Conservation (phyloP, 2,888 invertebrate genomes). For the Drosophila cognata region DNA sequence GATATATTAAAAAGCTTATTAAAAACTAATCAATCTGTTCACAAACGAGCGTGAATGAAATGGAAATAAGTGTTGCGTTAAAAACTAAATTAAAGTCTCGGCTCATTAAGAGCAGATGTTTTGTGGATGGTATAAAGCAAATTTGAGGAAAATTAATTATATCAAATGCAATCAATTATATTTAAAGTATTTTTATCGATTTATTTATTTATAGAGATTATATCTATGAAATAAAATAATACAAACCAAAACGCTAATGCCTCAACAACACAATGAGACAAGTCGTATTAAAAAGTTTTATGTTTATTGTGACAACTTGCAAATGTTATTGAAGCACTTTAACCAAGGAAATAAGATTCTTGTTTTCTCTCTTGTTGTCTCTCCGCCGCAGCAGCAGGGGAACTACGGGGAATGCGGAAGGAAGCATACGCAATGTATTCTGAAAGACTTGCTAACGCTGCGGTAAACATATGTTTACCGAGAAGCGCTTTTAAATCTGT, state of each 20-base stretch:
- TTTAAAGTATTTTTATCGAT: neutral
- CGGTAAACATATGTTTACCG: neutral
- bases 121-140: neutral
- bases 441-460: constrained; percentile 18
- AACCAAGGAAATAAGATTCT: neutral
- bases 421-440: neutral
- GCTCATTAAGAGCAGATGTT: neutral
- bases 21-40: constrained; percentile 54
- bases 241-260: neutral
- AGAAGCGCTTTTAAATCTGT: neutral
- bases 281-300: neutral
- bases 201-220: neutral
- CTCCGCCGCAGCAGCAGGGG: neutral
- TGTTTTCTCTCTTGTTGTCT: too few relatives aligned
- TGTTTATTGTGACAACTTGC: neutral
- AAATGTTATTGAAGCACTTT: neutral
- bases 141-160: neutral
- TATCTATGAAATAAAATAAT: neutral
- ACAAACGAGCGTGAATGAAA: constrained; percentile 34
- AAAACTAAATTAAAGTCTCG: constrained; percentile 2
- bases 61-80: constrained; percentile 3
- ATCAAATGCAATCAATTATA: neutral
- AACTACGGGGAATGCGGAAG: neutral
- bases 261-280: neutral
- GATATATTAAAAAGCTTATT: constrained; percentile 56